Base-by-base conservation (phyloP, 2,113 vertebrate species). In the Corythoichthys haematopterus region DNA sequence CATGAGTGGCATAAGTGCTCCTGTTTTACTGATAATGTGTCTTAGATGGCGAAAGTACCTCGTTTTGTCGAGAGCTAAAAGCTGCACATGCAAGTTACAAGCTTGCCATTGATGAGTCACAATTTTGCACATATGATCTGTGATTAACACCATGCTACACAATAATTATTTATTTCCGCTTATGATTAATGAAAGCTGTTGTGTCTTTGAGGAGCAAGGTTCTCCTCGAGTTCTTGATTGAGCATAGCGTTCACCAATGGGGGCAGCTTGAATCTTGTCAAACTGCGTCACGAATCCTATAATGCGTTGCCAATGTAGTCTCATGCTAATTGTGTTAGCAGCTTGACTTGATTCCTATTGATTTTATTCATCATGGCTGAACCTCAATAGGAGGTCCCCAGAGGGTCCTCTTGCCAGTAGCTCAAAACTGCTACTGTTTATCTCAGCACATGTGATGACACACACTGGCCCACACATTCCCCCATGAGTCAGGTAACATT, bases 401-500 rank as follows among this genome's bases (percentile, higher is more conserved):
- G 16, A 52, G 50, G 15, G 50, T 7, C n/a, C 28, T 53, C 52
- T 53, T 53, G 7, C n/a, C 20, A 51, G 55, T 15, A 61, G 59
- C 55, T 59, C 16, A 38, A 52, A 53, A 33, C 37, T 20, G 52
- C 52, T 53, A 28, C 52, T 53, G n/a, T 53, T 53, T 28, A 43
- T 53, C 10, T 0, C 8, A 53, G n/a, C 15, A 20, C 52, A 53
- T 8, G 52, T 28, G 50, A 16, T 51, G 50, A 51, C 50, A 16
- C 20, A 28, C 14, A 52, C 9, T 46, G 7, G 40, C 4, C 45
- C n/a, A 9, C 35, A 8, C 72, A 64, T 69, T 67, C 58, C 69
- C 69, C 67, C 75, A 74, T 72, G 69, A 12, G 74, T 77, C 72
- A 75, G 58, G 70, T 84, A 68, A 77, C 69, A 37, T 71, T 63